Evolutionary conservation across 2,797 vertebrate species (phyloP), one percentile per base, ranked within the genome.

Genomic region (Tympanoctomys barrerae): DNA sequence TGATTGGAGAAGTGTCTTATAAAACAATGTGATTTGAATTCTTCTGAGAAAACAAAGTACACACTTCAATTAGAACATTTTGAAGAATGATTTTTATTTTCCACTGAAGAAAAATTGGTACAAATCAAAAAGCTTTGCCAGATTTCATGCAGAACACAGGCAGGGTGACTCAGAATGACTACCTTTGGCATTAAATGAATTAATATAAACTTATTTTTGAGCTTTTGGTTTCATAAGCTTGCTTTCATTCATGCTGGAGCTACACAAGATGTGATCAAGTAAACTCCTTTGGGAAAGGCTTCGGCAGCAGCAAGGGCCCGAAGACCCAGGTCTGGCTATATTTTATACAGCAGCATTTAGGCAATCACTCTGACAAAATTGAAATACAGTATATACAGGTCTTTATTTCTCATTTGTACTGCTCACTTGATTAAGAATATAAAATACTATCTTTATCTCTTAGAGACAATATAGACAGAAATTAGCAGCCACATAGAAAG

Each of bases 41-140:
- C 16, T 11, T 46, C 36, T 62, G 42, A 54, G 16, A 61, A 84
- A 57, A 85, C 86, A 71, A 28, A 39, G 4, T 59, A 73, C 13
- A 90, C 64, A 78, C 24, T 36, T 11, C 46, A 79, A 66, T 39
- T 57, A 80, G 71, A 83, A 80, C 36, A 91, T 0, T 93, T 62
- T 64, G 22, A 68, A 70, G 68, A 95, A 83, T 81, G 61, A 1
- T 28, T 36, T 96, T 97, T 97, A 94, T 90, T 94, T 96, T 95
- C 36, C 82, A 9, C 75, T 39, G 7, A 79, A 86, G 70, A 82
- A 88, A 79, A 87, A 86, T 0, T 13, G 89, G 73, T 59, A 89
- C 87, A 90, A 49, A 52, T 0, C 5, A 49, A 91, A 85, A n/a
- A 94, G 39, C 90, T 1, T 6, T 81, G 39, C 1, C 39, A 14